A percentile compares a stretch with the other conserved stretches of the same genome.
These are phyloP conservation scores for Encarsia formosa DNA, from an alignment of 2,888 invertebrate species.

Conservation along the genomic window DNA sequence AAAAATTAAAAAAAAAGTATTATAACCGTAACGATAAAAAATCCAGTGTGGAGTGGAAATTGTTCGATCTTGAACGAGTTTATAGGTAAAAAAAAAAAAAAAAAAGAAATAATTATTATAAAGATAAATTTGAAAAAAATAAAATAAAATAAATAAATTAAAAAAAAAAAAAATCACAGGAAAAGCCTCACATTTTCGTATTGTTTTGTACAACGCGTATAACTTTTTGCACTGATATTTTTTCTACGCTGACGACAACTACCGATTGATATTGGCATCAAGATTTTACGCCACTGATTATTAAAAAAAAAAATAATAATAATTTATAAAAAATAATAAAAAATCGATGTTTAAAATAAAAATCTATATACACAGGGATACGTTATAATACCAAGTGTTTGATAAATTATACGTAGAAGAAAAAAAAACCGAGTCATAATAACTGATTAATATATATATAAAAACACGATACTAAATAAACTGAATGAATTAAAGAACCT, in stretches of 20 bases:
- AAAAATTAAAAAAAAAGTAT: too few species aligned
- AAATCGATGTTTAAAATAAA: too few species aligned
- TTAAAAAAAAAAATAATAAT: background rate
- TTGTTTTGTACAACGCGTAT: conserved; percentile 24
- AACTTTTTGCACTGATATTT: conserved; percentile 27
- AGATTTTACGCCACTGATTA: background rate
- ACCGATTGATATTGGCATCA: conserved; percentile 7
- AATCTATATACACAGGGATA: too few species aligned
- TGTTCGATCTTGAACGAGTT: too few species aligned
- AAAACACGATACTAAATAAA: conserved; percentile 1
- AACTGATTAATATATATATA: conserved; percentile 2
- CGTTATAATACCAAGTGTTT: too few species aligned
- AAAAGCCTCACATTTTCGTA: conserved; percentile 15
- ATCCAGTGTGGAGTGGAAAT: too few species aligned
- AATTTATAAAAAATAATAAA: too few species aligned
- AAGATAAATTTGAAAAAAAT: background rate
- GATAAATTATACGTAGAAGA: too few species aligned
- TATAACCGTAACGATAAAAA: too few species aligned
- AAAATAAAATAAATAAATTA: background rate
- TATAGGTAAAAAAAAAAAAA: too few species aligned
- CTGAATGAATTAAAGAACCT: background rate
- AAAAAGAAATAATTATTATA: too few species aligned
- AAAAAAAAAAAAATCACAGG: background rate
- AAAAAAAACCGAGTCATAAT: too few species aligned
- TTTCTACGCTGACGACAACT: conserved; percentile 22